phyloP scores from a whole-genome alignment of 2,797 vertebrate species.

The Galago senegalensis region DNA sequence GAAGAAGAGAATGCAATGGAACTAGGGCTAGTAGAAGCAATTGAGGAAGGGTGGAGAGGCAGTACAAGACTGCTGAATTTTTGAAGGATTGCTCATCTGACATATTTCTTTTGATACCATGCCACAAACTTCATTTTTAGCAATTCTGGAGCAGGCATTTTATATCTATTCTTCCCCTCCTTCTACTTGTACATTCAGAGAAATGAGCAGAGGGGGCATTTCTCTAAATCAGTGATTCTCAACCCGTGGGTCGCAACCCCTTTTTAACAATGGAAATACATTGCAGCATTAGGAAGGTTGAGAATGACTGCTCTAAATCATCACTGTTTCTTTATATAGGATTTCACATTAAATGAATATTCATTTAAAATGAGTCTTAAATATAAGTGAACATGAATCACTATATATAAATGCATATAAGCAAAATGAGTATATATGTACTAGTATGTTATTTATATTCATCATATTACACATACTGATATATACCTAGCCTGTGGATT shows the following conservation, averaged over 20 bases:
- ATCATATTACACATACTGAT: too few relatives aligned
- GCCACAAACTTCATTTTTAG: not conserved
- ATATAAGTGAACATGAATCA: not conserved
- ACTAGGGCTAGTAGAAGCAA: not conserved
- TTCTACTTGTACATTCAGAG: not conserved
- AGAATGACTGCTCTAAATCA: not conserved
- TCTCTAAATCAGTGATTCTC: not conserved
- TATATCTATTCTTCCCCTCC: not conserved
- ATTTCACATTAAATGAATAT: conserved; percentile 11
- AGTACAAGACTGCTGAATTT: not conserved
- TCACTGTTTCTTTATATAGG: not conserved
- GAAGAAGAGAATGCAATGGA: not conserved
- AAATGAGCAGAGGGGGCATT: not conserved
- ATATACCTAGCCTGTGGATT: not conserved
- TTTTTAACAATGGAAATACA: too few relatives aligned
- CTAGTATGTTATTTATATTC: too few relatives aligned
- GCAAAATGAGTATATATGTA: not conserved
- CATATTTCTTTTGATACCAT: not conserved
- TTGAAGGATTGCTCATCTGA: not conserved
- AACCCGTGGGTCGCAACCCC: too few relatives aligned
- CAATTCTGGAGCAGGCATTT: not conserved
- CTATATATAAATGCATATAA: not conserved
- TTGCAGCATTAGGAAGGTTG: too few relatives aligned
- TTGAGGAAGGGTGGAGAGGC: not conserved
- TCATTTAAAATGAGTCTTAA: not conserved